phyloP scores from a whole-genome alignment of 2,113 vertebrate species.

The cattle (Bos taurus) region ARS-UCD2.0 NC_037344.1:62792501-62793000 shows the following conservation, averaged over 20 bases:
- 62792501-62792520: not conserved
- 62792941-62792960: not conserved
- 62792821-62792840: not conserved
- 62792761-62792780: not conserved
- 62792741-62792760: not conserved
- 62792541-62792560: not conserved
- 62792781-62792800: not conserved
- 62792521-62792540: slow-evolving; percentile 30
- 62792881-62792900: not conserved
- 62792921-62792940: not conserved
- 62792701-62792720: not conserved
- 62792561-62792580: not conserved
- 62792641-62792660: not conserved
- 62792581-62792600: not conserved
- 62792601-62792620: not conserved
- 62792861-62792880: not conserved
- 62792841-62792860: not conserved
- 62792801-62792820: not conserved
- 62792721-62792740: not conserved
- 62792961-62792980: not conserved
- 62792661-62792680: not conserved
- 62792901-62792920: not conserved
- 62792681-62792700: not conserved
- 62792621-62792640: not conserved
- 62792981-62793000: not conserved